phyloP scores from a whole-genome alignment of 2,888 invertebrate species.

The Therioaphis trifolii region DNA sequence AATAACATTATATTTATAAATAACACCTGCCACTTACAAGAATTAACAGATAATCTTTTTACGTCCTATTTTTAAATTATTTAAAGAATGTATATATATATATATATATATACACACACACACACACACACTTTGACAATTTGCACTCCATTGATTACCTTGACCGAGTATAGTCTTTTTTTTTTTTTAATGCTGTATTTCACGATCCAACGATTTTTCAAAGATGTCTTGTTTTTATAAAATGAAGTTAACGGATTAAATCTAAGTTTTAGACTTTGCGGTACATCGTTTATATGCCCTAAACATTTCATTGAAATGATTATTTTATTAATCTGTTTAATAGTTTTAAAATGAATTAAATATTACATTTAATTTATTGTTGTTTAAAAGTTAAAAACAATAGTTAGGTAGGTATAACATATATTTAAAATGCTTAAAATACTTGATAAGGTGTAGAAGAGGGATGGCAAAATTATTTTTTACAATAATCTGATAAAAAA shows the following conservation, averaged over 20 bases:
- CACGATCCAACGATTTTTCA: slow-evolving; percentile 38
- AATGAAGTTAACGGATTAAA: slow-evolving; percentile 23
- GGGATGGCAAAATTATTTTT: no score
- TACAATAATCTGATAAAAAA: no score
- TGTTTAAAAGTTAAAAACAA: no score
- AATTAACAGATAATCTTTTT: slow-evolving; percentile 23
- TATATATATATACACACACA: no score
- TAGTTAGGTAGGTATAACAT: no score
- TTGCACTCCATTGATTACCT: slow-evolving; percentile 42
- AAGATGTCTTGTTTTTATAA: background rate
- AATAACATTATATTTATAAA: no score
- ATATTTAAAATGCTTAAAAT: no score
- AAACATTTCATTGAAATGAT: background rate
- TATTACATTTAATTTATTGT: background rate
- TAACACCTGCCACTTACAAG: background rate
- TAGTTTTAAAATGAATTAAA: background rate
- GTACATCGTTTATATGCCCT: slow-evolving; percentile 19
- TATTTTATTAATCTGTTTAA: background rate
- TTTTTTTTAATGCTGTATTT: background rate
- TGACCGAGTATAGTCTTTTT: slow-evolving; percentile 32
- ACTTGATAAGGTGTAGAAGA: no score
- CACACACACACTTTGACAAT: slow-evolving; percentile 24
- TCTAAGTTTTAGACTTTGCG: background rate
- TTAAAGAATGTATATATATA: slow-evolving; percentile 38
- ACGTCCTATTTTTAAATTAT: slow-evolving; percentile 43